Percentiles rank a stretch among this genome's conserved stretches.
Conservation (phyloP, 2,888 invertebrate species). For the Trissonchulus latispiculum region DNA sequence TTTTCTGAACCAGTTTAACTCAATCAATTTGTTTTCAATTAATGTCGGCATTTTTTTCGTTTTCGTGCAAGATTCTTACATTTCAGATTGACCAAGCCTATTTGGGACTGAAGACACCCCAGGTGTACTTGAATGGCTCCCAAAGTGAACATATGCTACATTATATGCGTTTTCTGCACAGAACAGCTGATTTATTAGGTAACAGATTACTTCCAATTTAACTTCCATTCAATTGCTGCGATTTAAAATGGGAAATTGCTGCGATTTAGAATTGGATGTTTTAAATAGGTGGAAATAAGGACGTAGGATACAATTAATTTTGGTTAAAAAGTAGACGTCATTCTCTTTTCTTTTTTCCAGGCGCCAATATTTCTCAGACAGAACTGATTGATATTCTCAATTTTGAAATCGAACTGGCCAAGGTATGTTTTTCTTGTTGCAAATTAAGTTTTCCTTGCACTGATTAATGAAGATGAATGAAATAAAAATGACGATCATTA, state of each 20-base stretch:
- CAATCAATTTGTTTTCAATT: no score
- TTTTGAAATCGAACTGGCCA: conserved; percentile 1
- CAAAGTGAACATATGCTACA: not conserved
- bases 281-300: no score
- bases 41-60: no score
- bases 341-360: not conserved
- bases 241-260: no score
- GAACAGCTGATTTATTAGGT: not conserved
- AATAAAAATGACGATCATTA: no score
- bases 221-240: no score
- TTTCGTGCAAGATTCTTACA: no score
- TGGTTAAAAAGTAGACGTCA: no score
- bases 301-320: not conserved
- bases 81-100: conserved; percentile 17
- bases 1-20: no score
- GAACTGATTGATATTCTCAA: not conserved
- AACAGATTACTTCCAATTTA: not conserved
- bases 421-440: not conserved
- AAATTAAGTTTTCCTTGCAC: not conserved
- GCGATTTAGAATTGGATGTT: no score
- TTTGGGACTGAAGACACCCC: not conserved
- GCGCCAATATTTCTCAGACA: not conserved
- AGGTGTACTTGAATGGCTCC: conserved; percentile 13
- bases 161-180: not conserved
- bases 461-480: no score